Percentiles rank a stretch among this genome's conserved stretches.
Conservation (phyloP, 2,888 invertebrate genomes). For the Maniola hyperantus region DNA sequence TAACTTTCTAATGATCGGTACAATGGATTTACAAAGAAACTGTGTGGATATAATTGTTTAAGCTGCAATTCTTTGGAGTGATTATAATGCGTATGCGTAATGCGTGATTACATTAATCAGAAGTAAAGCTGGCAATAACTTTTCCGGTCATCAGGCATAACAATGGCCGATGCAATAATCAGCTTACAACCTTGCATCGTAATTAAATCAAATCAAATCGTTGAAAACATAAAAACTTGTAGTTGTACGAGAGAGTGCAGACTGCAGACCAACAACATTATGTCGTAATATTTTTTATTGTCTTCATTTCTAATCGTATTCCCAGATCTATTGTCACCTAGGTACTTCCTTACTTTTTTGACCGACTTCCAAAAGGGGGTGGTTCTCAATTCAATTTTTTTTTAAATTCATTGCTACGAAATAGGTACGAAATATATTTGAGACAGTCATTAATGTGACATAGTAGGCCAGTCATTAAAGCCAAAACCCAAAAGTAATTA, state of each 20-base stretch:
- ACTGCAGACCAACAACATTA: constrained; percentile 1
- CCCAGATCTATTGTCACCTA: background rate
- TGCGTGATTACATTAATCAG: constrained; percentile 8
- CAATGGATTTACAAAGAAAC: constrained; percentile 8
- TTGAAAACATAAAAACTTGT: constrained; percentile 3
- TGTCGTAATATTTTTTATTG: background rate
- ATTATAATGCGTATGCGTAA: constrained; percentile 13
- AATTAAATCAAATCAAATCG: constrained; percentile 8
- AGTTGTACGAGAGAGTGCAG: background rate
- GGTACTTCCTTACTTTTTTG: too few species aligned
- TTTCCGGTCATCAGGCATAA: constrained; percentile 13
- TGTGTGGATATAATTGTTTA: background rate
- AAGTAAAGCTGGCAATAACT: background rate
- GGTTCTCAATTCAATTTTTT: too few species aligned
- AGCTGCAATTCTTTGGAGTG: constrained; percentile 2
- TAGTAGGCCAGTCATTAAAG: too few species aligned
- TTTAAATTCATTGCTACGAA: background rate
- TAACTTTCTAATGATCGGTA: background rate
- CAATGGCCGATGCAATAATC: background rate
- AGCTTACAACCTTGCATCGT: background rate
- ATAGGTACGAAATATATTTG: background rate
- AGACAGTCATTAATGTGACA: background rate
- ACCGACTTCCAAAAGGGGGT: too few species aligned
- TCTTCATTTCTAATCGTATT: background rate
- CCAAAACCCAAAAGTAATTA: too few species aligned